Conservation (phyloP, 2,888 invertebrate species). For the Tiliacea aurago region DNA sequence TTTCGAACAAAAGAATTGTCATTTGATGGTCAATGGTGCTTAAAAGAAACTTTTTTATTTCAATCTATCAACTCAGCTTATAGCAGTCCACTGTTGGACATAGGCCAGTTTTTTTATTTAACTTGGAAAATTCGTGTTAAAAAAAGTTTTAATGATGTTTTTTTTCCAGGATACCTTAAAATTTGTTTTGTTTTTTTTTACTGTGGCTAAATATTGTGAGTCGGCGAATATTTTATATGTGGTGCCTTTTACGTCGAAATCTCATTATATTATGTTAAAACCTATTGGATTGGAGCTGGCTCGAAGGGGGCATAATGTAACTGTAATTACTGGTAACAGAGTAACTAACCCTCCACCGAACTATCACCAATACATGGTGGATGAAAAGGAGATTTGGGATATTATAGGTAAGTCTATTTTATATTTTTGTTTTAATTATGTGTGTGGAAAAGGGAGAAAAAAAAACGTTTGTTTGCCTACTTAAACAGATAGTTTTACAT, state of each 20-base stretch:
- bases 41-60: neutral
- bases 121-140: neutral
- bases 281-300: constrained; percentile 87
- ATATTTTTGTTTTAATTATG: too few species aligned
- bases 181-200: constrained; percentile 52
- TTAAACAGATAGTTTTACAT: neutral
- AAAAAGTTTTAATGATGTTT: constrained; percentile 1
- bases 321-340: constrained; percentile 83
- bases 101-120: neutral
- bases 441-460: neutral
- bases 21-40: constrained; percentile 43
- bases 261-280: constrained; percentile 86
- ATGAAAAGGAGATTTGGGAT: constrained; percentile 83
- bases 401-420: constrained; percentile 74
- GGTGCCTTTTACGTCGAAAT: constrained; percentile 86
- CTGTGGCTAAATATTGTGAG: constrained; percentile 62
- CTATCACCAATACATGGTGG: constrained; percentile 81
- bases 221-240: constrained; percentile 85
- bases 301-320: constrained; percentile 88
- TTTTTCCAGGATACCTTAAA: constrained; percentile 57
- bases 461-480: neutral
- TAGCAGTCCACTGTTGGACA: too few species aligned
- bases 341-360: constrained; percentile 79
- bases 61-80: too few species aligned
- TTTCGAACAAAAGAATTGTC: neutral